Base-by-base conservation (phyloP, 1,140 invertebrate genomes). In the Solenopsis fugax region DNA sequence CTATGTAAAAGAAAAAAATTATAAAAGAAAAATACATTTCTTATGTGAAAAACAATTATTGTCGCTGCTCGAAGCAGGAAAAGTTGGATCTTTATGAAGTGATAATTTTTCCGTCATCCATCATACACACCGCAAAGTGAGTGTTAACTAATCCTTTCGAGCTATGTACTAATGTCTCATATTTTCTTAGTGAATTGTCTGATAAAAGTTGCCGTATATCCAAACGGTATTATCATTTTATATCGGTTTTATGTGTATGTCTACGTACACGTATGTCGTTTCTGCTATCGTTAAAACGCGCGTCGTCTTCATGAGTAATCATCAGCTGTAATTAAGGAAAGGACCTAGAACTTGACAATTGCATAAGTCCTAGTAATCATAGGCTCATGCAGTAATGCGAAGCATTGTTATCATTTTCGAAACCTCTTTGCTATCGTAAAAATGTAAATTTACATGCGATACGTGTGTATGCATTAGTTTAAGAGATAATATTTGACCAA, bases 131-230 rank as follows among this genome's bases (percentile, higher is more conserved):
- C 21, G n/a, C 13, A 3, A 48, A 48, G 0, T 5, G 21, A 6
- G 3, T 41, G 18, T 37, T 7, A 41, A 56, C 21, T 60, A 34
- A 73, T 73, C 12, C 18, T 13, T 12, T 73, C 4, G 5, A 48
- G 37, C 16, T 56, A 56, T 41, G 45, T 41, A 54, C 29, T 48
- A 56, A 58, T 6, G 54, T 58, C n/a, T 56, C 21, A 24, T 54
- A 45, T 56, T 56, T 85, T 72, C 16, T 62, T 13, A 34, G 4
- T 75, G n/a, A 84, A 58, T 56, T n/a, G 29, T 48, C 48, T 41
- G 56, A 85, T 85, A 71, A 76, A 82, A 54, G 34, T 41, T 18
- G 5, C 12, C 34, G 45, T 50, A 37, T 16, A 54, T 4, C 13
- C 4, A 13, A 48, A 67, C 18, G 37, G 12, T 10, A 13, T 78